A percentile compares a stretch with the other conserved stretches of the same genome.
phyloP scores from a whole-genome alignment of 2,888 invertebrate species.

The Sphaerophoria rueppellii region DNA sequence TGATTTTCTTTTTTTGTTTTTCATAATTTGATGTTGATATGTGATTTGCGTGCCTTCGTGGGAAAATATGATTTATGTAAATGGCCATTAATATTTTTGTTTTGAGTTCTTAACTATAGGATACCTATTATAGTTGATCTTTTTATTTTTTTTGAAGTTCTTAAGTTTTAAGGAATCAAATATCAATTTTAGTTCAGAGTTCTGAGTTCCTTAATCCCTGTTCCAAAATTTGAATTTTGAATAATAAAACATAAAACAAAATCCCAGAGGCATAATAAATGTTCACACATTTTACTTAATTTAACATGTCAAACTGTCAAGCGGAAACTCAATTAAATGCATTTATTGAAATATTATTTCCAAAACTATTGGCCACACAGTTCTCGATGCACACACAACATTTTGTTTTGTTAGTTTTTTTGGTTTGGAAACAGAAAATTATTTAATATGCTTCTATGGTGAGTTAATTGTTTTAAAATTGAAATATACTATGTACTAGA shows the following conservation, averaged over 20 bases:
- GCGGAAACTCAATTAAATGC: slow-evolving; percentile 65
- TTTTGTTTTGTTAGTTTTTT: neutral
- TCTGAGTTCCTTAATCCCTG: neutral
- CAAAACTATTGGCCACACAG: neutral
- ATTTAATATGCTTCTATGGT: slow-evolving; percentile 38
- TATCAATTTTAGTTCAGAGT: no score
- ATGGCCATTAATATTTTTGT: no score
- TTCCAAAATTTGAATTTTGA: neutral
- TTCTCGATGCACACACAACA: neutral
- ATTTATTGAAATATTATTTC: slow-evolving; percentile 46
- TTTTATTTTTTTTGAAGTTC: no score
- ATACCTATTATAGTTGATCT: no score
- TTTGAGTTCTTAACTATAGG: no score
- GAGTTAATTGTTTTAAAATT: slow-evolving; percentile 57
- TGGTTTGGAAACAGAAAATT: neutral
- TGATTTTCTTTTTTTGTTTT: no score
- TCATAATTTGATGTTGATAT: no score
- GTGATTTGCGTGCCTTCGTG: no score
- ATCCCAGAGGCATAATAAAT: slow-evolving; percentile 21
- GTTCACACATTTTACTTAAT: slow-evolving; percentile 53
- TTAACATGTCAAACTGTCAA: slow-evolving; percentile 65
- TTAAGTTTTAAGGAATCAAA: no score
- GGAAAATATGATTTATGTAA: no score
- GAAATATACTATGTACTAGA: neutral
- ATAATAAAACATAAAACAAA: neutral